A percentile compares a stretch with the other conserved stretches of the same genome.
These are phyloP conservation scores for Phengaris alcon DNA, from an alignment of 2,888 invertebrate species.

Conservation along the genomic window DNA sequence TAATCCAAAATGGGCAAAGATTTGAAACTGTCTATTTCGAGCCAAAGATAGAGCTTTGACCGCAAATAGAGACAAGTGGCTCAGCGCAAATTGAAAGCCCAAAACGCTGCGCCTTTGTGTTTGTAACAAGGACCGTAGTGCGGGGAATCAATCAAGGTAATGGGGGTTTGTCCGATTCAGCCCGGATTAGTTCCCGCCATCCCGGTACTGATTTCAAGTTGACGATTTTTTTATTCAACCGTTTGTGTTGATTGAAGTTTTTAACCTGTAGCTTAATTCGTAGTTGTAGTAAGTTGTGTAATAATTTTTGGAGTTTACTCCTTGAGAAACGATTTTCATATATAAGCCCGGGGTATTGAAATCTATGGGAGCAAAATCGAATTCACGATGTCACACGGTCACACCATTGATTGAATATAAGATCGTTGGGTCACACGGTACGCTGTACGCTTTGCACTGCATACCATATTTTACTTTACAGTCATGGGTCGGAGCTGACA, in stretches of 20 bases:
- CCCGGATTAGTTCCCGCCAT: conserved; percentile 62
- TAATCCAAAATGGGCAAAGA: conserved; percentile 12
- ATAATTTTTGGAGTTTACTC: too few relatives aligned
- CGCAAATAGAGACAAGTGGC: conserved; percentile 28
- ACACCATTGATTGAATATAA: too few relatives aligned
- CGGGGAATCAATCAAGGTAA: conserved; percentile 75
- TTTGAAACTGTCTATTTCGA: conserved; percentile 5
- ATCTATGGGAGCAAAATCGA: too few relatives aligned
- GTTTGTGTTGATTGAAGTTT: conserved; percentile 54
- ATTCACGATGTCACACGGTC: too few relatives aligned
- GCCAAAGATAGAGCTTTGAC: conserved; percentile 23
- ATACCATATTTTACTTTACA: too few relatives aligned
- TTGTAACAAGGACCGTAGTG: conserved; percentile 62
- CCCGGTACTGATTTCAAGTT: conserved; percentile 50
- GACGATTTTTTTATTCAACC: conserved; percentile 51
- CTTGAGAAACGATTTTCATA: too few relatives aligned
- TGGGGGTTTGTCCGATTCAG: conserved; percentile 68
- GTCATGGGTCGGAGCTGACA: too few relatives aligned
- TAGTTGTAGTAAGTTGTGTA: conserved; percentile 6
- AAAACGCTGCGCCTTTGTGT: conserved; percentile 72
- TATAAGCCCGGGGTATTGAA: too few relatives aligned
- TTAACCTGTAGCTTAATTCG: background rate
- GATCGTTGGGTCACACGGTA: too few relatives aligned
- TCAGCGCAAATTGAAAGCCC: conserved; percentile 65
- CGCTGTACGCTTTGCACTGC: too few relatives aligned